Evolutionary conservation across 2,113 vertebrate species (phyloP).

Genomic region (Emberiza fucata): DNA sequence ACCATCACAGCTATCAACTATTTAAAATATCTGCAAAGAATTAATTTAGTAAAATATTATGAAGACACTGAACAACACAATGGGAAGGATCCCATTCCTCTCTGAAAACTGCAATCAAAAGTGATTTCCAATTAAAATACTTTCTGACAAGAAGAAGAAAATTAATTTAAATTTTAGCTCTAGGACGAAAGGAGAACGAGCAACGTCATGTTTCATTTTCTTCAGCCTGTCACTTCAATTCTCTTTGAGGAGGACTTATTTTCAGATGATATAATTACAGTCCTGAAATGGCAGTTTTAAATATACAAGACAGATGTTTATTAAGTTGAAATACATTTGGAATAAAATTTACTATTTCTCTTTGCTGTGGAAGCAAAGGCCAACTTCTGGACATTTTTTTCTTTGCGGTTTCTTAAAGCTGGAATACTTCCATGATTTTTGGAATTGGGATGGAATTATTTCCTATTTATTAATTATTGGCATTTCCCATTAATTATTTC

Average conservation of each 20-base stretch:
- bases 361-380: neutral
- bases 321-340: conserved; percentile 38
- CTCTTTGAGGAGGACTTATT: conserved; percentile 56
- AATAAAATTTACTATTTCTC: neutral
- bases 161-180: conserved; percentile 70
- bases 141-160: conserved; percentile 57
- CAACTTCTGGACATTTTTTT: neutral
- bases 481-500: neutral
- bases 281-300: conserved; percentile 56
- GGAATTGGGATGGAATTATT: neutral
- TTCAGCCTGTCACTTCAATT: conserved; percentile 64
- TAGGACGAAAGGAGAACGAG: conserved; percentile 49
- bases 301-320: conserved; percentile 70
- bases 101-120: conserved; percentile 57
- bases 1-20: neutral
- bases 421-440: neutral
- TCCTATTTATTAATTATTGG: neutral
- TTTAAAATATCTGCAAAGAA: neutral
- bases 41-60: conserved; percentile 36
- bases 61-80: neutral
- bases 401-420: neutral
- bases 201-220: conserved; percentile 66
- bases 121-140: conserved; percentile 74
- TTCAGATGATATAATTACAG: conserved; percentile 71
- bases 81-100: neutral